A percentile compares a stretch with the other conserved stretches of the same genome.
Conservation (phyloP, 1,140 invertebrate species). For the Caenorhabditis remanei region DNA sequence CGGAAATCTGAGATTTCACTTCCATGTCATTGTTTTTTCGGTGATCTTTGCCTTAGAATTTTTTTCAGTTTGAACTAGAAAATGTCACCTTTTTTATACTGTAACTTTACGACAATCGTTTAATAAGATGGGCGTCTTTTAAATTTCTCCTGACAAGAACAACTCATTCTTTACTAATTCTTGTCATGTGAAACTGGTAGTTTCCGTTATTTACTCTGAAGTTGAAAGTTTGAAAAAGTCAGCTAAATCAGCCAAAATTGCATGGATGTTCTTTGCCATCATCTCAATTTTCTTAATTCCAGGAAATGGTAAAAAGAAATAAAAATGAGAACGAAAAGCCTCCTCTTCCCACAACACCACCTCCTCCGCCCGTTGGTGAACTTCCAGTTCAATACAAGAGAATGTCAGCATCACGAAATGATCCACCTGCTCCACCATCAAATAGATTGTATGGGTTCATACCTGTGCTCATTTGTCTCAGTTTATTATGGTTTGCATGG, state of each 20-base stretch:
- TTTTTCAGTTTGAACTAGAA: background rate
- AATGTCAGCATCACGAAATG: background rate
- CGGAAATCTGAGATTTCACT: background rate
- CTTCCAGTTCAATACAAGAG: conserved; percentile 32
- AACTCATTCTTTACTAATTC: too few relatives aligned
- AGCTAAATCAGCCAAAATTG: too few relatives aligned
- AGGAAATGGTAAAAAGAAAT: conserved; percentile 13
- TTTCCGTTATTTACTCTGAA: background rate
- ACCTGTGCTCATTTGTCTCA: background rate
- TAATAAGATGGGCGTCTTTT: too few relatives aligned
- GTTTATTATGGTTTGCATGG: conserved; percentile 16
- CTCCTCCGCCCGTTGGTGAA: background rate
- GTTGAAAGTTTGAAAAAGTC: background rate
- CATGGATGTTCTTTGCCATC: too few relatives aligned
- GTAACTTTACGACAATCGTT: background rate
- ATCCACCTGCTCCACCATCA: background rate
- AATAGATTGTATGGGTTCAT: background rate
- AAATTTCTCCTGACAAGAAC: too few relatives aligned
- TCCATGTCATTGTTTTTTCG: background rate
- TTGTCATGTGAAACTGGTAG: too few relatives aligned
- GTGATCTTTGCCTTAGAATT: background rate
- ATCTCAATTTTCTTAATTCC: background rate
- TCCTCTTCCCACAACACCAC: conserved; percentile 6
- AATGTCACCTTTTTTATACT: background rate
- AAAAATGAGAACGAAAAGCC: background rate